Evolutionary conservation across 2,888 invertebrate species (phyloP).

Genomic region (Cantharis flavilabris): DNA sequence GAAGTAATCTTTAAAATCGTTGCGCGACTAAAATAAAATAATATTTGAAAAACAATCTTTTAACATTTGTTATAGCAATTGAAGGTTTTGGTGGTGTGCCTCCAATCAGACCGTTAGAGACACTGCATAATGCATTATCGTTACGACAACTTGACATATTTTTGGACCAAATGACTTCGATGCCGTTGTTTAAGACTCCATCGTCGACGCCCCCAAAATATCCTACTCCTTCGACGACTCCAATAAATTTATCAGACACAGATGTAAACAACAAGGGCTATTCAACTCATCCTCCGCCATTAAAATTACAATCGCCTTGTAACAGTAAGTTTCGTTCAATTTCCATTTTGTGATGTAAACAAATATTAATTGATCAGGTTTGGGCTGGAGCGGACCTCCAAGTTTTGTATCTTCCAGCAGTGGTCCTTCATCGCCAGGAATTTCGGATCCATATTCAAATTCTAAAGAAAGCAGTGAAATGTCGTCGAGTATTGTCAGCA

Average conservation of each 20-base stretch:
- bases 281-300: conserved; percentile 41
- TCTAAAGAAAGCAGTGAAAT: conserved; percentile 65
- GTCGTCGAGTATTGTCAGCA: conserved; percentile 65
- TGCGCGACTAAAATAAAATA: background rate
- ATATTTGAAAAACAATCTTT: background rate
- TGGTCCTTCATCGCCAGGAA: conserved; percentile 81
- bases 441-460: conserved; percentile 63
- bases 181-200: conserved; percentile 74
- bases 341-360: background rate
- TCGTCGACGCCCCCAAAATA: conserved; percentile 72
- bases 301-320: conserved; percentile 57
- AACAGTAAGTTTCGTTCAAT: conserved; percentile 55
- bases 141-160: conserved; percentile 89
- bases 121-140: conserved; percentile 95
- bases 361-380: conserved; percentile 41
- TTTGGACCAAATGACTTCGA: conserved; percentile 82
- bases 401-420: conserved; percentile 79
- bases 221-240: conserved; percentile 60
- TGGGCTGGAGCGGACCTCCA: conserved; percentile 85
- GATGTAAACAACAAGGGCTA: background rate
- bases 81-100: conserved; percentile 93
- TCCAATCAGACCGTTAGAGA: conserved; percentile 94
- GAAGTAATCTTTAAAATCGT: background rate
- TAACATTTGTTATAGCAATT: conserved; percentile 60
- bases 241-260: conserved; percentile 38